Percentiles rank a stretch among this genome's conserved stretches.
Conservation (phyloP, 2,888 invertebrate species). For the Drepana falcataria region DNA sequence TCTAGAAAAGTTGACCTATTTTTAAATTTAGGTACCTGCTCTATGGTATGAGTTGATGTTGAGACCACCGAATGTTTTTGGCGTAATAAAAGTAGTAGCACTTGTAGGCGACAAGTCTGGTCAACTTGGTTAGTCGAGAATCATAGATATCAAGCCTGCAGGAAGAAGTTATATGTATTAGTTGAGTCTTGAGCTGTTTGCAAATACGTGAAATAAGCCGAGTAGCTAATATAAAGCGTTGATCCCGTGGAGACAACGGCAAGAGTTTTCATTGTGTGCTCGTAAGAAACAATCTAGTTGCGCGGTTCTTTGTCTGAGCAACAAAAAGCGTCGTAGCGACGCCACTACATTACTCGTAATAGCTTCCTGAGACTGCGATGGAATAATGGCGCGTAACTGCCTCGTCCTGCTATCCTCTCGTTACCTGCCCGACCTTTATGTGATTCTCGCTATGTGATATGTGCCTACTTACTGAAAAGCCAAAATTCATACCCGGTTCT, state of each 20-base stretch:
- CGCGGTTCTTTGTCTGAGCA: slow-evolving; percentile 42
- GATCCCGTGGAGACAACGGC: slow-evolving; percentile 11
- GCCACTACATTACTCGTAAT: slow-evolving; percentile 61
- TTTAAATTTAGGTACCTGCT: too few relatives aligned
- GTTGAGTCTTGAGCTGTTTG: too few relatives aligned
- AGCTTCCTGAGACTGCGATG: slow-evolving; percentile 51
- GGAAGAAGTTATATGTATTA: too few relatives aligned
- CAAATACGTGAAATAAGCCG: neutral
- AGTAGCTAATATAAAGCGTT: neutral
- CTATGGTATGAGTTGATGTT: too few relatives aligned
- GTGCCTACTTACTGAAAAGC: neutral
- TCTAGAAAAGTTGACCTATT: too few relatives aligned
- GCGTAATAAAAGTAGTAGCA: too few relatives aligned
- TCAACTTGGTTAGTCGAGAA: too few relatives aligned
- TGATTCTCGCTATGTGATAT: slow-evolving; percentile 4
- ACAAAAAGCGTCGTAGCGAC: slow-evolving; percentile 47
- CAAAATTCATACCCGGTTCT: neutral
- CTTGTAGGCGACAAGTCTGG: too few relatives aligned
- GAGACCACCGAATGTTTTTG: too few relatives aligned
- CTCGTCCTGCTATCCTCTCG: slow-evolving; percentile 33
- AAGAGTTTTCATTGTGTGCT: slow-evolving; percentile 33
- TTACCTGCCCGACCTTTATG: slow-evolving; percentile 34
- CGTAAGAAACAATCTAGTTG: slow-evolving; percentile 43
- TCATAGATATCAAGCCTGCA: too few relatives aligned
- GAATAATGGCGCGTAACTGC: slow-evolving; percentile 46